phyloP scores from a whole-genome alignment of 2,888 invertebrate genomes.

The Drosophila basisetae region DNA sequence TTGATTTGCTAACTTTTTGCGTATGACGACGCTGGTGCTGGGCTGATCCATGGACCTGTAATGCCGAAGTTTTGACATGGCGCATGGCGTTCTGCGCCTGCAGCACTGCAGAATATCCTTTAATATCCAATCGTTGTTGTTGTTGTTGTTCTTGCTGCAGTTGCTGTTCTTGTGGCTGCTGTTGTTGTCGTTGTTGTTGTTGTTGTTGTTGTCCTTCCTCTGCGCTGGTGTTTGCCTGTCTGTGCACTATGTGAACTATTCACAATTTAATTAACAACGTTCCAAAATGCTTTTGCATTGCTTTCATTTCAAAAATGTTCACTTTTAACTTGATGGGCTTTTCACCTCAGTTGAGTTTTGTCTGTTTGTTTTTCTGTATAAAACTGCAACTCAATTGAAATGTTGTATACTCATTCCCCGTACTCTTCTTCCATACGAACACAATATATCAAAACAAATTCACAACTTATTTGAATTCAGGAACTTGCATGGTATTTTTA shows the following conservation, averaged over 20 bases:
- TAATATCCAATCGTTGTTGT: conserved; percentile 24
- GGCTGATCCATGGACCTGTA: conserved; percentile 89
- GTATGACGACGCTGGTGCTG: conserved; percentile 82
- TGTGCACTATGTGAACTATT: conserved; percentile 5
- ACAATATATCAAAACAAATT: background rate
- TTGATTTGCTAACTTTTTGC: conserved; percentile 83
- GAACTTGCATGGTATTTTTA: background rate
- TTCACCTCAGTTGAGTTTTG: conserved; percentile 11
- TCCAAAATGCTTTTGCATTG: conserved; percentile 11
- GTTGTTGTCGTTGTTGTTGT: background rate
- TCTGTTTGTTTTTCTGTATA: conserved; percentile 2
- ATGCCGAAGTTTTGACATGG: conserved; percentile 92
- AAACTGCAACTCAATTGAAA: conserved; percentile 2
- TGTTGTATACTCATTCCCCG: conserved; percentile 20
- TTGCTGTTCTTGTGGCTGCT: background rate
- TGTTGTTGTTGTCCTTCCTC: conserved; percentile 2
- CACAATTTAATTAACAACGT: conserved; percentile 15
- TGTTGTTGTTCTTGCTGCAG: background rate
- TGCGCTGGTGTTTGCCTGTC: background rate
- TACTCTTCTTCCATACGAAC: background rate
- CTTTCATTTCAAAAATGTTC: background rate
- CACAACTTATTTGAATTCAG: background rate
- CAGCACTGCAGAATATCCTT: conserved; percentile 63
- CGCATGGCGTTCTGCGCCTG: conserved; percentile 86
- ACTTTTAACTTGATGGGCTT: background rate